These are phyloP conservation scores for Dipodomys ordii DNA, from an alignment of 2,113 vertebrate species.

Conservation along the genomic window DNA sequence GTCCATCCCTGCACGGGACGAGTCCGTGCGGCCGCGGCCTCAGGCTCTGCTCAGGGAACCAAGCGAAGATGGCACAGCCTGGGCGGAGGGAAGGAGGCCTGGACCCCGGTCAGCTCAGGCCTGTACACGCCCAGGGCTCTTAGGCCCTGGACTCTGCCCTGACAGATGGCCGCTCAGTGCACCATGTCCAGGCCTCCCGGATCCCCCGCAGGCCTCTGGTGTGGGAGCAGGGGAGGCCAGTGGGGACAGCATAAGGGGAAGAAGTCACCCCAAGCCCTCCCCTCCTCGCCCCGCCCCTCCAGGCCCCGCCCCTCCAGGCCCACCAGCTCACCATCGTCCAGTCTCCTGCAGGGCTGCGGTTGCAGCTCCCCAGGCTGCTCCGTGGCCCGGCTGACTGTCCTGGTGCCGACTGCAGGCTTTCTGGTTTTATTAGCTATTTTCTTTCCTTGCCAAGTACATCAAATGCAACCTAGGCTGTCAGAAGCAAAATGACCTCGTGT, in stretches of 20 bases:
- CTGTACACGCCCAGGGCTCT: background rate
- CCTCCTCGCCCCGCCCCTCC: no score
- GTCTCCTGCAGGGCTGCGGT: background rate
- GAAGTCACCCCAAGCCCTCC: no score
- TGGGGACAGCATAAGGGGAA: no score
- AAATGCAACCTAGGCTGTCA: no score
- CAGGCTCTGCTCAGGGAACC: no score
- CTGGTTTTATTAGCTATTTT: background rate
- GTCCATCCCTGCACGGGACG: no score
- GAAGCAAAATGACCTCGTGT: no score
- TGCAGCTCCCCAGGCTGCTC: background rate
- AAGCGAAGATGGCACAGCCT: no score
- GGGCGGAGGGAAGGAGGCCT: no score
- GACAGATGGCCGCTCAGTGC: background rate
- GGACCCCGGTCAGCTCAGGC: background rate
- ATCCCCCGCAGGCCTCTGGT: background rate
- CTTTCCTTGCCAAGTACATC: no score
- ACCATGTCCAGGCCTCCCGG: background rate
- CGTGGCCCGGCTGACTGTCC: background rate
- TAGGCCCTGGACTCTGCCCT: background rate
- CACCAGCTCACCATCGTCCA: background rate
- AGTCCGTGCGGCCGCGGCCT: no score
- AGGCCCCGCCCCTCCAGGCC: background rate
- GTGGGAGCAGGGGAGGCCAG: background rate
- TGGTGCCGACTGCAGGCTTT: background rate